phyloP scores from a whole-genome alignment of 2,797 vertebrate species.

The Steatocranus sp. region DNA sequence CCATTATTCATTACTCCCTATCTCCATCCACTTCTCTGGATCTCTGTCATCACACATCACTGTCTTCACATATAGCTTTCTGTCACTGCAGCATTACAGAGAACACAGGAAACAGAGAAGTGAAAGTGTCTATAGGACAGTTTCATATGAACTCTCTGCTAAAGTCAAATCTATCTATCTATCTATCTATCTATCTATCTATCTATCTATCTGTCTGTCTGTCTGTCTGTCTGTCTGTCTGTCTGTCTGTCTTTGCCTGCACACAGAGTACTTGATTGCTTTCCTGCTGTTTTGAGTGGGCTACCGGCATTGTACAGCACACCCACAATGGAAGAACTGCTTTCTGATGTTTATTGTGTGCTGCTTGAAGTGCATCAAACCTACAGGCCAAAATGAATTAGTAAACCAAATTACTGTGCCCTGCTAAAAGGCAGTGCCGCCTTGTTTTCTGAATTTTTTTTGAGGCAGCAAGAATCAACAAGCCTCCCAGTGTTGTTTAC shows the following conservation, averaged over 20 bases:
- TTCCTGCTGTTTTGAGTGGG: neutral
- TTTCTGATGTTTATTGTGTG: neutral
- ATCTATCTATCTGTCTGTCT: neutral
- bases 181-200: neutral
- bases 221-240: rapidly evolving
- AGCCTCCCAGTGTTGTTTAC: neutral
- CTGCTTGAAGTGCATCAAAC: conserved; percentile 1
- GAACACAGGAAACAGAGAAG: neutral
- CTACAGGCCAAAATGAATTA: neutral
- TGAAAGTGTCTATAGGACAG: neutral
- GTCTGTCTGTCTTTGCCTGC: neutral
- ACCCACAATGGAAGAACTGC: neutral
- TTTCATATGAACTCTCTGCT: neutral
- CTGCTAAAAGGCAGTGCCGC: neutral
- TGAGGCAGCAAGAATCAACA: neutral
- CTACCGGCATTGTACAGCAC: neutral
- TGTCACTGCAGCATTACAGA: conserved; percentile 11
- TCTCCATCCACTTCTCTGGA: conserved; percentile 14
- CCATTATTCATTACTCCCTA: conserved; percentile 54
- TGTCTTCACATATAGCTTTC: conserved; percentile 22
- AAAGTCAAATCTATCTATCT: neutral
- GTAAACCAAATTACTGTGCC: conserved; percentile 6
- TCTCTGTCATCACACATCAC: conserved; percentile 27
- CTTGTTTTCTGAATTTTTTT: neutral
- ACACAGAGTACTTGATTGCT: neutral